Evolutionary conservation across 2,888 invertebrate species (phyloP).

Genomic region (Clanis bilineata): DNA sequence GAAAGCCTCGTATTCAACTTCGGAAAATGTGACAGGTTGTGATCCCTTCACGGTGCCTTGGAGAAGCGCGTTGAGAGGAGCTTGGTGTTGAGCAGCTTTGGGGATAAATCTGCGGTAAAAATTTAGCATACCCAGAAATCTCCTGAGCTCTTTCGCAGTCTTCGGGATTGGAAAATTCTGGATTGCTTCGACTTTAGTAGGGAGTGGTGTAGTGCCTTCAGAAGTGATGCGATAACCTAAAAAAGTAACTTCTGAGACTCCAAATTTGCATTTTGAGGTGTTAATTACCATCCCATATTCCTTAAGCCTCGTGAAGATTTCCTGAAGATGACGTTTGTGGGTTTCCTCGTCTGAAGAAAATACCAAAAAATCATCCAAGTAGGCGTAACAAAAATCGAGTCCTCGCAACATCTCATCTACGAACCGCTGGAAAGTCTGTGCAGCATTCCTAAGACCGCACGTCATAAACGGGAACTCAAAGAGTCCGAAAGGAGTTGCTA

Average conservation of each 20-base stretch:
- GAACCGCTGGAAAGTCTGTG: too few species aligned
- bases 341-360: background rate
- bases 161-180: conserved; percentile 20
- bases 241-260: conserved; percentile 11
- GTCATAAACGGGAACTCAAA: too few species aligned
- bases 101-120: too few species aligned
- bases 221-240: conserved; percentile 17
- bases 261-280: background rate
- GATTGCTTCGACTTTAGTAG: conserved; percentile 21
- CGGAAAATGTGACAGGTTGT: background rate
- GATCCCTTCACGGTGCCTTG: too few species aligned
- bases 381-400: background rate
- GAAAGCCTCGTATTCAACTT: background rate
- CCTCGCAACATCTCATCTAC: background rate
- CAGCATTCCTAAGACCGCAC: too few species aligned
- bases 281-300: background rate
- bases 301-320: background rate
- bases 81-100: too few species aligned
- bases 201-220: conserved; percentile 17
- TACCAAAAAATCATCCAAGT: background rate
- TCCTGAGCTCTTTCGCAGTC: conserved; percentile 23
- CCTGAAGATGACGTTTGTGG: background rate
- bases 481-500: too few species aligned
- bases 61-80: too few species aligned
- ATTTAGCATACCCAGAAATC: too few species aligned